phyloP scores from a whole-genome alignment of 2,113 vertebrate genomes.

The Sinocyclocheilus anophthalmus region DNA sequence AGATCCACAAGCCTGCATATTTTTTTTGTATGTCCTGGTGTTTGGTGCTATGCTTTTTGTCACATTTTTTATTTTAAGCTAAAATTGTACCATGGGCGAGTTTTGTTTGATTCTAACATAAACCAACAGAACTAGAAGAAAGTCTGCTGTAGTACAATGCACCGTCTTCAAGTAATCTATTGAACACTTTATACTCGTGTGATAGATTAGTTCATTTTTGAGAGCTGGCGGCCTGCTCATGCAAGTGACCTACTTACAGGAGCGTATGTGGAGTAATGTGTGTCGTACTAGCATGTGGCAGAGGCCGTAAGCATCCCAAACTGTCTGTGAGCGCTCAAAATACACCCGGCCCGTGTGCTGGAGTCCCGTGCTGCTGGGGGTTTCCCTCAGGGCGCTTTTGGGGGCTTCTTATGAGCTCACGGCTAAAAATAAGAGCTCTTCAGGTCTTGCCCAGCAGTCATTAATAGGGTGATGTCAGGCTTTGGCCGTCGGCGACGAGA shows the following conservation, averaged over 20 bases:
- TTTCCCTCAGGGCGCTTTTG: slow-evolving; percentile 67
- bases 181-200: neutral
- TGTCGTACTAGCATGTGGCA: slow-evolving; percentile 39
- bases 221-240: neutral
- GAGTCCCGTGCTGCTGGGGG: slow-evolving; percentile 59
- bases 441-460: neutral
- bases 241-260: slow-evolving; percentile 55
- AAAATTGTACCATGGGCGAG: no score
- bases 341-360: slow-evolving; percentile 71
- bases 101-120: no score
- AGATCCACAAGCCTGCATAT: no score
- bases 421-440: slow-evolving; percentile 69
- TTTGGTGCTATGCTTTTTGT: no score
- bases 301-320: slow-evolving; percentile 51
- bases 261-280: slow-evolving; percentile 22
- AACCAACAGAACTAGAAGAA: no score
- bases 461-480: neutral
- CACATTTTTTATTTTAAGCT: no score
- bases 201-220: neutral
- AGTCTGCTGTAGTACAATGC: neutral
- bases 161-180: neutral
- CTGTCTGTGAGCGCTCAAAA: slow-evolving; percentile 59
- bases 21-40: no score
- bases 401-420: slow-evolving; percentile 69
- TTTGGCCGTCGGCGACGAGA: neutral